Evolutionary conservation across 2,113 vertebrate species (phyloP).

Genomic region (Dromaius novaehollandiae): DNA sequence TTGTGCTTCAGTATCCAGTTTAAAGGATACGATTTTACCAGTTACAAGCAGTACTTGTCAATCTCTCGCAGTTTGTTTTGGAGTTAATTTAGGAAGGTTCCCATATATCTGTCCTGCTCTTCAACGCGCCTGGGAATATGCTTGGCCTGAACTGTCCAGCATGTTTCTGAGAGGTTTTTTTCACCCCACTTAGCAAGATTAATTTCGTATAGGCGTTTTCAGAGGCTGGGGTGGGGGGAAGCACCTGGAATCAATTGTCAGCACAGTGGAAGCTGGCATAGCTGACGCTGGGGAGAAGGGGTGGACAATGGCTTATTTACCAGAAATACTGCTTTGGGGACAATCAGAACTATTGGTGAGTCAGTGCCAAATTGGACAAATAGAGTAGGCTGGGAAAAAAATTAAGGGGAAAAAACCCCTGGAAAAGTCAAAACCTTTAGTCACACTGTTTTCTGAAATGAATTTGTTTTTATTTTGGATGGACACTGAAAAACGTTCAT

Average conservation of each 20-base stretch:
- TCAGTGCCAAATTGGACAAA: conserved; percentile 41
- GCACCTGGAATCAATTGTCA: conserved; percentile 54
- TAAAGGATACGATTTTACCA: neutral
- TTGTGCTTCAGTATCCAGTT: neutral
- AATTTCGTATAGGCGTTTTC: conserved; percentile 31
- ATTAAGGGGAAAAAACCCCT: neutral
- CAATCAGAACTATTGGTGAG: neutral
- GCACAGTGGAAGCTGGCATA: conserved; percentile 58
- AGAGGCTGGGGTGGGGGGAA: neutral
- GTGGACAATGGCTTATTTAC: conserved; percentile 51
- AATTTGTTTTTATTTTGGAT: conserved; percentile 20
- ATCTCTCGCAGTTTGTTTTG: neutral
- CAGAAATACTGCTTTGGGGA: conserved; percentile 47
- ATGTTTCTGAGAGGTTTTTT: neutral
- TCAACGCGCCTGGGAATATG: neutral
- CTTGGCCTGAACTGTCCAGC: neutral
- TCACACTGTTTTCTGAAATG: neutral
- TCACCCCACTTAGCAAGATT: neutral
- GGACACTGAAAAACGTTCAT: neutral
- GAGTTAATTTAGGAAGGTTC: conserved; percentile 25
- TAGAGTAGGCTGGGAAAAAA: conserved; percentile 21
- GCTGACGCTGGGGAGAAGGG: conserved; percentile 24
- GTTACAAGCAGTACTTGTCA: neutral
- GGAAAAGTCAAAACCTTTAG: conserved; percentile 43
- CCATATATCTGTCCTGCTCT: neutral